Percentiles rank a stretch among this genome's conserved stretches.
These are phyloP conservation scores for Gallinago media DNA, from an alignment of 2,113 vertebrate species.

Conservation along the genomic window DNA sequence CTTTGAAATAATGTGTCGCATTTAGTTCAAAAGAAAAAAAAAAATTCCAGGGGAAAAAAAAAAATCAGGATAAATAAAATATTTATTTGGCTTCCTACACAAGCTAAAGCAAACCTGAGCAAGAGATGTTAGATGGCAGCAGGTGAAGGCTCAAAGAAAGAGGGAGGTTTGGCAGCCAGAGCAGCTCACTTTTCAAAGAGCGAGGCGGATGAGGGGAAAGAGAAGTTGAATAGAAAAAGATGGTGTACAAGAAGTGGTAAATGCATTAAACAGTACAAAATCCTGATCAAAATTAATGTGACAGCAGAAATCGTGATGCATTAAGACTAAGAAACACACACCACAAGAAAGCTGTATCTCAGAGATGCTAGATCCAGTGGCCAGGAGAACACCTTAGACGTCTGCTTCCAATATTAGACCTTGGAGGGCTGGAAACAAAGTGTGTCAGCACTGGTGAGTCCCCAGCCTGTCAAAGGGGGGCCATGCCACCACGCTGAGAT, in stretches of 20 bases:
- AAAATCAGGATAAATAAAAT: constrained; percentile 52
- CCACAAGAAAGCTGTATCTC: background rate
- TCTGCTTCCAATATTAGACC: background rate
- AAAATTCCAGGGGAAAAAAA: constrained; percentile 23
- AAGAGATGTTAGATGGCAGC: background rate
- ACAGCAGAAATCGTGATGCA: background rate
- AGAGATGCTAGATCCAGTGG: background rate
- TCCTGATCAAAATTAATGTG: background rate
- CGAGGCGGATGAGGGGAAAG: background rate
- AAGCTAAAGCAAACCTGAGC: background rate
- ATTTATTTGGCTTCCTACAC: constrained; percentile 13
- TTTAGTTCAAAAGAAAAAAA: constrained; percentile 42
- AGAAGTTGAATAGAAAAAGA: background rate
- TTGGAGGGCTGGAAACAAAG: background rate
- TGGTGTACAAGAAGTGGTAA: background rate
- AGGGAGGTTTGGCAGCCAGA: background rate
- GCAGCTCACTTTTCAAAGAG: background rate
- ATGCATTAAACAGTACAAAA: background rate
- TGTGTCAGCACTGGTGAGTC: background rate
- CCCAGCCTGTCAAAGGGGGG: background rate
- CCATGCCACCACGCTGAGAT: accelerated
- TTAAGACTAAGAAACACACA: background rate
- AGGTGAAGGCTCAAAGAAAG: background rate
- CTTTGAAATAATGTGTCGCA: constrained; percentile 37
- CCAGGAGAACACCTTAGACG: background rate